Conservation (phyloP, 1,140 invertebrate species). For the Dermatophagoides farinae region DNA sequence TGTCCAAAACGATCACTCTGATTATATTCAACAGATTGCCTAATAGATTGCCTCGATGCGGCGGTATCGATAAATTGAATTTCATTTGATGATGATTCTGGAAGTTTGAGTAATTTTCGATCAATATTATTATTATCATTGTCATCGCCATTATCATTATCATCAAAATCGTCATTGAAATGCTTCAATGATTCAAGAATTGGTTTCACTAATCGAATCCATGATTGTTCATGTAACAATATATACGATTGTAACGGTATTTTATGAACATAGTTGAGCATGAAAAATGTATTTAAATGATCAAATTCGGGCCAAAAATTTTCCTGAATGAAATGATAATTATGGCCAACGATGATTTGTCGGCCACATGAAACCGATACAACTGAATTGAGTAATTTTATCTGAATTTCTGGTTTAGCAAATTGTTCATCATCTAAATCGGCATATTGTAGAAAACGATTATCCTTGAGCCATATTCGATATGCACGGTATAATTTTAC, state of each 20-base stretch:
- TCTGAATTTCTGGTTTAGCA: conserved; percentile 5
- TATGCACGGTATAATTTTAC: conserved; percentile 12
- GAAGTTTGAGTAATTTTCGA: too few relatives aligned
- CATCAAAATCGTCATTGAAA: too few relatives aligned
- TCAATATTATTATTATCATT: too few relatives aligned
- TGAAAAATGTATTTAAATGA: not conserved
- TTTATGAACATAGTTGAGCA: conserved; percentile 6
- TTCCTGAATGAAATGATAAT: too few relatives aligned
- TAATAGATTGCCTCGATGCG: not conserved
- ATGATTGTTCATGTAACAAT: not conserved
- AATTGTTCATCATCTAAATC: conserved; percentile 11
- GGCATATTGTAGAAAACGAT: conserved; percentile 12
- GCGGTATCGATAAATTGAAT: not conserved
- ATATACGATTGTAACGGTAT: not conserved
- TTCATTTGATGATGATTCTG: too few relatives aligned
- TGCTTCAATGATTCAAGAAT: too few relatives aligned
- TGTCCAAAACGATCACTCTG: not conserved
- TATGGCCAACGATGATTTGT: not conserved
- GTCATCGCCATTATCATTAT: too few relatives aligned
- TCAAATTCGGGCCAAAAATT: too few relatives aligned
- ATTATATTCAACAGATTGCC: too few relatives aligned
- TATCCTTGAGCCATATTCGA: conserved; percentile 12
- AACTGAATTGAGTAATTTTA: conserved; percentile 11
- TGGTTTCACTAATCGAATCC: too few relatives aligned
- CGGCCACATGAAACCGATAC: not conserved